Conservation (phyloP, 1,140 invertebrate species). For the Calliphora vicina region DNA sequence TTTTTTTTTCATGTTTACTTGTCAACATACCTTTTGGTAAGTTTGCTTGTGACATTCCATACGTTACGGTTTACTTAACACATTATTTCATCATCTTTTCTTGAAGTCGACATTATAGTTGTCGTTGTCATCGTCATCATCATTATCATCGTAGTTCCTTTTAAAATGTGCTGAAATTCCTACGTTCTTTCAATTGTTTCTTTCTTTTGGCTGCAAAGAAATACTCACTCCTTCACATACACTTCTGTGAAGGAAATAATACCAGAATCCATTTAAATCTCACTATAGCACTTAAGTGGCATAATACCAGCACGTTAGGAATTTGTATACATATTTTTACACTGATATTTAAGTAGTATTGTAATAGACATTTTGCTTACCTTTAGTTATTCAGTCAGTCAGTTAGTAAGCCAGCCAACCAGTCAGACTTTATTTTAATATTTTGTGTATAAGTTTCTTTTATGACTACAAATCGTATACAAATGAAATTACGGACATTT, state of each 20-base stretch:
- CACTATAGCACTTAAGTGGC: slow-evolving; percentile 29
- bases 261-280: slow-evolving; percentile 29
- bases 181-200: not conserved
- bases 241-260: not conserved
- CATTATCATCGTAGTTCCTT: not conserved
- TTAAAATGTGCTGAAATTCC: not conserved
- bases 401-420: too few relatives aligned
- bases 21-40: not conserved
- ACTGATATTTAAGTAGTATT: not conserved
- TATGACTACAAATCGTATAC: too few relatives aligned
- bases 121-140: not conserved
- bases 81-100: slow-evolving; percentile 27
- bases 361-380: slow-evolving; percentile 22
- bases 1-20: not conserved
- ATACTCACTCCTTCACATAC: not conserved
- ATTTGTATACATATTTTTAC: not conserved
- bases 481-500: too few relatives aligned
- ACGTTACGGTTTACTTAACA: slow-evolving; percentile 30
- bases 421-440: too few relatives aligned
- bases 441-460: too few relatives aligned
- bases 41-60: slow-evolving; percentile 30
- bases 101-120: not conserved
- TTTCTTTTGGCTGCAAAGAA: not conserved
- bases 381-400: not conserved
- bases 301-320: slow-evolving; percentile 24